Percentiles rank a stretch among this genome's conserved stretches.
These are phyloP conservation scores for Peromyscus melanophrys DNA, from an alignment of 2,797 vertebrate genomes.

Conservation along the genomic window DNA sequence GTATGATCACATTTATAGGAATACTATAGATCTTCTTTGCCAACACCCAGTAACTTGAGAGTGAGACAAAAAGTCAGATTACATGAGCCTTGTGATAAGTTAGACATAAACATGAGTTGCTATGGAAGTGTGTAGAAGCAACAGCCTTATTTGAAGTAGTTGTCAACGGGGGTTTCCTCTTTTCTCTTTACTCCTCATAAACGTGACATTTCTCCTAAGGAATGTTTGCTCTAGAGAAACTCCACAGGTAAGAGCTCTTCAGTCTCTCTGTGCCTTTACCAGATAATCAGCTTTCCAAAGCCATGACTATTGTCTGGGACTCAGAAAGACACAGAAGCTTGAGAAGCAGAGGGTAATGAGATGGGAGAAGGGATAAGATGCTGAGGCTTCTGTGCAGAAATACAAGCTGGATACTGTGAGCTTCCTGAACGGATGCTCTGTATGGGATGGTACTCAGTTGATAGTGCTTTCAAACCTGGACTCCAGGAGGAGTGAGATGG, in stretches of 20 bases:
- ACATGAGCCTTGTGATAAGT: neutral
- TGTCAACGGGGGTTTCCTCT: neutral
- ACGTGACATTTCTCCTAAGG: slow-evolving; percentile 59
- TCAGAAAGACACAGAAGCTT: neutral
- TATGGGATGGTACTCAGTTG: neutral
- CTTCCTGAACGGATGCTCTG: neutral
- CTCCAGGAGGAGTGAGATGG: neutral
- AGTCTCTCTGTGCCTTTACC: neutral
- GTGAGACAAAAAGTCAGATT: neutral
- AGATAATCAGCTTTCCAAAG: neutral
- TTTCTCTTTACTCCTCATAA: neutral
- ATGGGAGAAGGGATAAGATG: neutral
- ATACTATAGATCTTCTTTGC: neutral
- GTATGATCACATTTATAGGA: neutral
- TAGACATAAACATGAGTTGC: slow-evolving; percentile 54
- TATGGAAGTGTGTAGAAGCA: neutral
- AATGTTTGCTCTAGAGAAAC: slow-evolving; percentile 72
- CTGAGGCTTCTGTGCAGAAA: neutral
- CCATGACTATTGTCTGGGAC: neutral
- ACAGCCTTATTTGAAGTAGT: neutral
- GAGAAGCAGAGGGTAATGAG: neutral
- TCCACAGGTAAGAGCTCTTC: neutral
- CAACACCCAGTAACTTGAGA: neutral
- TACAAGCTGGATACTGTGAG: neutral
- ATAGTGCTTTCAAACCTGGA: neutral